Conservation (phyloP, 1,140 invertebrate genomes). For the Saxidomus purpurata region DNA sequence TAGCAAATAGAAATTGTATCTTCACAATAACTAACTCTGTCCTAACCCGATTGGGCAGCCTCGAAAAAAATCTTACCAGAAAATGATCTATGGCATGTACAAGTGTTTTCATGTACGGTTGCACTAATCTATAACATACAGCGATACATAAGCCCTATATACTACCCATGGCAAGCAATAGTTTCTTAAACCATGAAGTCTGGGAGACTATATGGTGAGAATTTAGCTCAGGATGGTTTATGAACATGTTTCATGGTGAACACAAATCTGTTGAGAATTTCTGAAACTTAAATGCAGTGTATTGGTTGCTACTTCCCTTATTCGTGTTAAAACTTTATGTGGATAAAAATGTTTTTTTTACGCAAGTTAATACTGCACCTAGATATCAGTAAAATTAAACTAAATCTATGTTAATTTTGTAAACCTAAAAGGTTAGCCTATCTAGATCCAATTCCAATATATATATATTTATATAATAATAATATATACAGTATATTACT, state of each 20-base stretch:
- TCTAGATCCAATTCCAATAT: background rate
- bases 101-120: background rate
- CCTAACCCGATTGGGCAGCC: background rate
- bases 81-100: background rate
- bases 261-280: constrained; percentile 1
- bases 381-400: background rate
- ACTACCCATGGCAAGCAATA: background rate
- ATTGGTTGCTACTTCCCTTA: background rate
- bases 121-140: background rate
- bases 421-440: background rate
- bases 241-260: background rate
- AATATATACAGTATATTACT: constrained; percentile 20
- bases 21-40: background rate
- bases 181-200: background rate
- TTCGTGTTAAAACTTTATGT: background rate
- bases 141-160: constrained; percentile 10
- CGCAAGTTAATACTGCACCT: background rate
- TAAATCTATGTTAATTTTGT: background rate
- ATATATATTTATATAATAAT: constrained; percentile 12
- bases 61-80: background rate
- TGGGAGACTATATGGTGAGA: background rate
- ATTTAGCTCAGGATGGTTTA: background rate
- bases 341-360: too few species aligned
- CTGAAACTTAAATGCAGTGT: background rate
- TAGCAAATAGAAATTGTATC: background rate